Base-by-base conservation (phyloP, 2,888 invertebrate genomes). In the Fragum sueziense region DNA sequence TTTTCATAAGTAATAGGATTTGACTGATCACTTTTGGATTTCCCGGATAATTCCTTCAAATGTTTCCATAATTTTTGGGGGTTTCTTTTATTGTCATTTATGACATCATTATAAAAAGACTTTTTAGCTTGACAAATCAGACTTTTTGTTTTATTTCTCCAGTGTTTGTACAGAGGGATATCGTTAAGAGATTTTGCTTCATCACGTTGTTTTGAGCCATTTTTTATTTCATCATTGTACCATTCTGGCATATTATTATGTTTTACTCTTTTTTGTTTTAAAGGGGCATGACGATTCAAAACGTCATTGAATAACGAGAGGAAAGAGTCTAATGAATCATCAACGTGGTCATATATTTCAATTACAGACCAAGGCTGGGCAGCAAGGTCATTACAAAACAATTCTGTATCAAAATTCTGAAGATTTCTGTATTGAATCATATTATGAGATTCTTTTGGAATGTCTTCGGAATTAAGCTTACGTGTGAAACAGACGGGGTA, bases 401-500 rank as follows among this genome's bases (percentile, higher is more conserved):
- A 11, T 20, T 61, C 2, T 33, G 67, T 33, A 59, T 74, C 69
- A 47, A 74, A 74, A 9, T 61, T 22, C 31, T 61, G 69, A 20
- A 59, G 11, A 25, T 29, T n/a, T 41, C 69, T 59, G 59, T 74
- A 74, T 17, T 37, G 59, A 17, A 74, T 69, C n/a, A 47, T 25
- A 25, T 57, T 57, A n/a, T 69, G 69, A 37, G 34, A 9, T 22
- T 67, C 54, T 11, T 37, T 57, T 41, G 37, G 33, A 17, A 34
- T 14, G n/a, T 27, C 11, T 25, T 14, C 9, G 2, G 9, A 9
- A 22, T 34, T 22, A 20, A 31, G 17, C 68, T 69, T 59, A 1
- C 69, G 33, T 4, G 47, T 69, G 22, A 69, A 69, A 33, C 74
- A 74, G 29, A 69, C 69, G 20, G 74, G 69, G n/a, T 29, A 74